Evolutionary conservation across 2,797 vertebrate species (phyloP).

Genomic region (Pseudochirops corinnae): DNA sequence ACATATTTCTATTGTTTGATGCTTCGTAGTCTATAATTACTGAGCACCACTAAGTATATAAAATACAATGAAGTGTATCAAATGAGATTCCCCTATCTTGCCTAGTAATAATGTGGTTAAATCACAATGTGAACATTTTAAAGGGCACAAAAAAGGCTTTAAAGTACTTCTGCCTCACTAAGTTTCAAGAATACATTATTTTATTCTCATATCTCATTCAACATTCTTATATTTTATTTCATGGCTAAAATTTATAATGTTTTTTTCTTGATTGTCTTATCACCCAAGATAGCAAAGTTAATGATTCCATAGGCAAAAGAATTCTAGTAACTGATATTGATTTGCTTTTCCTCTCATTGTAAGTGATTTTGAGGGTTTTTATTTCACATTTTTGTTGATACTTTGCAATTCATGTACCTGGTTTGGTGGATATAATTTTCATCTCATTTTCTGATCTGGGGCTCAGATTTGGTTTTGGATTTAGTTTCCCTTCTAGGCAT

Average conservation of each 20-base stretch:
- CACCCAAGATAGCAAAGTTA: constrained; percentile 2
- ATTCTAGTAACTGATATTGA: constrained; percentile 36
- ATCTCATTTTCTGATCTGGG: not conserved
- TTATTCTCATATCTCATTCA: constrained; percentile 76
- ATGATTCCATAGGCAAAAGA: not conserved
- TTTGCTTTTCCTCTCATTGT: no score
- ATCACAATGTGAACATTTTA: constrained; percentile 78
- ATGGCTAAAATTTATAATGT: constrained; percentile 57
- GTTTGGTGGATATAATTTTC: not conserved
- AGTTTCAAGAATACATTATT: constrained; percentile 69
- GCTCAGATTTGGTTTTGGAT: not conserved
- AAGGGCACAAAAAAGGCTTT: constrained; percentile 71
- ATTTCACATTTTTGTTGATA: no score
- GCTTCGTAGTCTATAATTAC: not conserved
- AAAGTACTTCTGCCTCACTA: constrained; percentile 74
- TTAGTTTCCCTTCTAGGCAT: not conserved
- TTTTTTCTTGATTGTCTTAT: constrained; percentile 46
- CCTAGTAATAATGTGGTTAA: constrained; percentile 82
- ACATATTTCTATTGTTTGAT: not conserved
- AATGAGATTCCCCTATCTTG: constrained; percentile 83
- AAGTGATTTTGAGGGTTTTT: no score
- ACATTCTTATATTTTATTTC: constrained; percentile 26
- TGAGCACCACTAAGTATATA: constrained; percentile 66
- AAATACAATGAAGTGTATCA: constrained; percentile 87
- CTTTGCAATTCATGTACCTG: not conserved